Evolutionary conservation across 2,113 vertebrate genomes (phyloP), one percentile per base, ranked within the genome.

Genomic region (Castor canadensis): DNA sequence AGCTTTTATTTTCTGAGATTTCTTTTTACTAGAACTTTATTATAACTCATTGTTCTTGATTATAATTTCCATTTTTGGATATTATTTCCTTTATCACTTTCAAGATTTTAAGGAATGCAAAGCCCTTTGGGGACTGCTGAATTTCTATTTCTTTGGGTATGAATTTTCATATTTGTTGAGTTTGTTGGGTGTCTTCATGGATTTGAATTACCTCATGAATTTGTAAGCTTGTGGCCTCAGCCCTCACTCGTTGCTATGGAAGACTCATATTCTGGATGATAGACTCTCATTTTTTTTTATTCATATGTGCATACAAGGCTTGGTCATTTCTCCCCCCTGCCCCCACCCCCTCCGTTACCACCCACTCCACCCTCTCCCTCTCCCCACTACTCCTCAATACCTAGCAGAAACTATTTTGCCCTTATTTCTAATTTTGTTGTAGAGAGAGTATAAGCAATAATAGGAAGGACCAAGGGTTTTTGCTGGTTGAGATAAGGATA

Each of bases 31-130:
- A 5, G 24, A 81, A 49, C 11, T 75, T 89, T 75, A 79, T 86
- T 15, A 64, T 19, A 80, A 86, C 11, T 52, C 11, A 60, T 43
- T 80, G 30, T 73, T 89, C 30, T 83, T 77, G 28, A 79, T 91
- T 91, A 56, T 76, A 79, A 60, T 32, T 24, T 84, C 67, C 16
- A 22, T 64, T 47, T 5, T 75, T 83, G 32, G 17, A 30, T 72
- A 38, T 30, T 32, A 26, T 71, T 40, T 66, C 12, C n/a, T 88
- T 91, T 75, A 84, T 54, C 20, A 69, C 43, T 76, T 69, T 67
- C 1, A 71, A 56, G 9, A 92, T 86, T 81, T 93, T 64, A 75
- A 82, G 81, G 17, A 62, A 47, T 49, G 88, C 77, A 71, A 96
- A 82, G 19, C 77, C 20, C 32, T 67, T 79, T 28, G 2, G 38